Evolutionary conservation across 2,797 vertebrate genomes (phyloP).

Genomic region (Danio choprae): DNA sequence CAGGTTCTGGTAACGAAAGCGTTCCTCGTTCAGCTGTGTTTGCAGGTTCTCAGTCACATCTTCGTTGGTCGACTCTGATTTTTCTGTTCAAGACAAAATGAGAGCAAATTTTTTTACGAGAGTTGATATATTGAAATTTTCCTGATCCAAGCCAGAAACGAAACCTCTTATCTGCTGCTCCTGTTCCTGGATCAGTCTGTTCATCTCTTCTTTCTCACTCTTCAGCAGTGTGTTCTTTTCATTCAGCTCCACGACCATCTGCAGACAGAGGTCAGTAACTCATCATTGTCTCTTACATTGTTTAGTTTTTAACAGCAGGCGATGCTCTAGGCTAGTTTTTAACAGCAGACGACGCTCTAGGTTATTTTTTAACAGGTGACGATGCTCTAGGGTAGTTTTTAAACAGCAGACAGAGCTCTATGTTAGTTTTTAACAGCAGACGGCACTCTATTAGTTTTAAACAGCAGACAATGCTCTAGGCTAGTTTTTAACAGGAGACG

Average conservation of each 20-base stretch:
- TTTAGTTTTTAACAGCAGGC: too few species aligned
- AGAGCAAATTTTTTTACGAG: too few species aligned
- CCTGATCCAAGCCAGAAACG: background rate
- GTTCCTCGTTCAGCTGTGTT: conserved; percentile 88
- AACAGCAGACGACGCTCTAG: too few species aligned
- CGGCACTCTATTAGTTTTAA: too few species aligned
- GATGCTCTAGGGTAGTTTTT: too few species aligned
- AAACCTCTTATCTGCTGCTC: conserved; percentile 86
- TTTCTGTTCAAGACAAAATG: conserved; percentile 69
- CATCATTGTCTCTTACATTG: too few species aligned
- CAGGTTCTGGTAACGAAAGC: conserved; percentile 91
- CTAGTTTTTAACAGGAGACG: too few species aligned
- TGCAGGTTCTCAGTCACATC: conserved; percentile 86
- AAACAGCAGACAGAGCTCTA: too few species aligned
- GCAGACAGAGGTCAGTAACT: background rate
- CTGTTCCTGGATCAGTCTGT: conserved; percentile 83
- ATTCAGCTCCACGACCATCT: conserved; percentile 89
- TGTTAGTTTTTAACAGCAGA: too few species aligned
- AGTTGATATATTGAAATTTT: background rate
- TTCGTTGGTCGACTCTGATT: conserved; percentile 79
- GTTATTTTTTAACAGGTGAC: too few species aligned
- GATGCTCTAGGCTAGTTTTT: too few species aligned
- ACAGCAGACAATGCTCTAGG: too few species aligned
- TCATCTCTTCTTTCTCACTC: conserved; percentile 87
- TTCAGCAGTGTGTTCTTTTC: conserved; percentile 86